Evolutionary conservation across 2,113 vertebrate species (phyloP), one percentile per base, ranked within the genome.

Genomic region (Atherinomorus stipes): DNA sequence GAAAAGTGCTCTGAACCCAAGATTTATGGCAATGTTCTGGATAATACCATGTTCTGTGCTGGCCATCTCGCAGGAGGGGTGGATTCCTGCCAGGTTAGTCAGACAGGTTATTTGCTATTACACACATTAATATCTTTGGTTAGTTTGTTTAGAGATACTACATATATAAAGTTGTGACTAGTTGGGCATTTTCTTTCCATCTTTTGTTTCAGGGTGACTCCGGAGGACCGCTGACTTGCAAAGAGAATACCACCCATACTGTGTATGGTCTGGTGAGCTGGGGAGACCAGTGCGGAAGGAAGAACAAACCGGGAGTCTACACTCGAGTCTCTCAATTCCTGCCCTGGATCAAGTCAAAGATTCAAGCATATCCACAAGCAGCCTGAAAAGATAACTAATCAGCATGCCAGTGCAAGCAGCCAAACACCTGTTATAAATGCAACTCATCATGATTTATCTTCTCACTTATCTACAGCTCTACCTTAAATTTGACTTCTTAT

Each of bases 251-350:
- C 0, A 79, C 67, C 38, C 87, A 89, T 57, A 93, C 94, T 0
- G 1, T 96, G 8, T 96, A 96, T 0, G 97, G 97, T n/a, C 63
- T 99, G 12, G 97, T 99, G 76, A 99, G 97, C 89, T 99, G 98
- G 97, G 98, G 98, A 11, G 92, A 95, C 10, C 84, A 83, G 6
- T 98, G 97, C 2, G 96, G 96, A 11, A 52, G 87, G 79, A 92
- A 92, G 88, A 92, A 95, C 85, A 97, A 95, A 64, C 97, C 98
- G 8, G 98, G 98, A 1, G 95, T 99, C 74, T 99, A 99, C 50
- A 92, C 96, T 11, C 91, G 91, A 4, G 94, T 98, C 63, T 89
- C 88, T 75, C 68, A 88, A 22, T 98, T 94, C 61, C 12, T 95
- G 76, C 76, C 74, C 0, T 99, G 98, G 97, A 97, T 99, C 90